These are phyloP conservation scores for Etia nguti DNA, from an alignment of 2,113 vertebrate species.

Conservation along the genomic window DNA sequence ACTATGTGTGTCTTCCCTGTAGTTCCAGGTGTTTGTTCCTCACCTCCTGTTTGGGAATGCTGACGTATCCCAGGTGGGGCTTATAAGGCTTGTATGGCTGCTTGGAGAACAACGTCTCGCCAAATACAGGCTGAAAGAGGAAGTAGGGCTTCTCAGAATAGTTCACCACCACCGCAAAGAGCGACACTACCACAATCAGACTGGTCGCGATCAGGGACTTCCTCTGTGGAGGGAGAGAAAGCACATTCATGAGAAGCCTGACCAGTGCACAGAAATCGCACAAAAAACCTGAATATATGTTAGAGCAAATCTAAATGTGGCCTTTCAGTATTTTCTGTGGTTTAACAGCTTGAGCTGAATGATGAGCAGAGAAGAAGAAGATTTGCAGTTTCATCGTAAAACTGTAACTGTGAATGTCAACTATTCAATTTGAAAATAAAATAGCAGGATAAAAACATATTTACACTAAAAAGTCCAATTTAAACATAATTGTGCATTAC, in stretches of 20 bases:
- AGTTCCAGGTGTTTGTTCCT: conserved; percentile 40
- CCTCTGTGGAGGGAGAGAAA: conserved; percentile 67
- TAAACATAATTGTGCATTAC: background rate
- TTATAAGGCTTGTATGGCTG: conserved; percentile 75
- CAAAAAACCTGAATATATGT: background rate
- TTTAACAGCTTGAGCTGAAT: background rate
- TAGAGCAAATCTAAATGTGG: background rate
- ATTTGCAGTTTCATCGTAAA: background rate
- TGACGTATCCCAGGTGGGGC: conserved; percentile 86
- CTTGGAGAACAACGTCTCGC: conserved; percentile 80
- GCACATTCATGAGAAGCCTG: background rate
- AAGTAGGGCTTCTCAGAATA: conserved; percentile 85
- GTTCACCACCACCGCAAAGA: conserved; percentile 84
- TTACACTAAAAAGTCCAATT: background rate
- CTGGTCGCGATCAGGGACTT: conserved; percentile 83
- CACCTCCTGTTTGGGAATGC: conserved; percentile 90
- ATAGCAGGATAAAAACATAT: background rate
- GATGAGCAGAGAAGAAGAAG: background rate
- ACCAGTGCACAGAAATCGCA: background rate
- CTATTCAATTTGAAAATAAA: background rate
- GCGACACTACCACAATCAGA: conserved; percentile 78
- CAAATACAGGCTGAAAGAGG: conserved; percentile 83
- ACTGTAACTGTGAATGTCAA: background rate
- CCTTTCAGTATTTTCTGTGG: background rate
- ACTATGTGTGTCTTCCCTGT: background rate